Evolutionary conservation across 2,113 vertebrate species (phyloP).

Genomic region (Corvus hawaiiensis): DNA sequence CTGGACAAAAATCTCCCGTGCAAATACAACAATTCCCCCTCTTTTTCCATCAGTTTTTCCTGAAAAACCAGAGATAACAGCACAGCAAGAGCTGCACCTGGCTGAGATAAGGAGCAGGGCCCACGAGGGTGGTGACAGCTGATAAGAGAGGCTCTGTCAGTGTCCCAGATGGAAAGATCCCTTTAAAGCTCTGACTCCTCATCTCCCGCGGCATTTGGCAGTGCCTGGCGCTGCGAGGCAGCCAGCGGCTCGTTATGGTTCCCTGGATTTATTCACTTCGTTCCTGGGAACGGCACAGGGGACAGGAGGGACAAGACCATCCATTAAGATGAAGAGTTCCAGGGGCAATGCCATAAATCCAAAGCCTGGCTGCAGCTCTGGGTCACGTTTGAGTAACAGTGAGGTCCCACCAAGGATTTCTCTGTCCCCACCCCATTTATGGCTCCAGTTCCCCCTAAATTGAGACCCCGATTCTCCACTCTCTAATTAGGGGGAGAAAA

Average conservation of each 20-base stretch:
- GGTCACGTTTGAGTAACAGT: not conserved
- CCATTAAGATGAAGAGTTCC: not conserved
- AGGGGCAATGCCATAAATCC: not conserved
- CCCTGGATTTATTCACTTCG: not conserved
- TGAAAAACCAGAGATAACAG: not conserved
- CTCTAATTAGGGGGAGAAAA: not conserved
- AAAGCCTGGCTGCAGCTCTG: not conserved
- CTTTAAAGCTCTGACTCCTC: not conserved
- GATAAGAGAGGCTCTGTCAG: not conserved
- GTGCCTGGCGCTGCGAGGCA: not conserved
- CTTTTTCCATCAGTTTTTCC: not conserved
- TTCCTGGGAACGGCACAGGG: not conserved
- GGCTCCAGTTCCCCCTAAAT: not conserved
- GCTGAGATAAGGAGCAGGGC: not conserved
- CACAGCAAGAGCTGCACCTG: not conserved
- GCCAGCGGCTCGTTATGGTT: accelerated
- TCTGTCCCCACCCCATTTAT: not conserved
- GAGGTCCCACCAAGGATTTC: not conserved
- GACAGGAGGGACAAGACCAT: not conserved
- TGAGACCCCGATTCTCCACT: not conserved
- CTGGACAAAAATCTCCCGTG: not conserved
- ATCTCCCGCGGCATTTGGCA: not conserved
- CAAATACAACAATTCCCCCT: not conserved
- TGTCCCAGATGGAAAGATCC: not conserved
- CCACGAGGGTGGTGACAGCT: not conserved